phyloP scores from a whole-genome alignment of 2,113 vertebrate species.

The Tragulus kanchil region DNA sequence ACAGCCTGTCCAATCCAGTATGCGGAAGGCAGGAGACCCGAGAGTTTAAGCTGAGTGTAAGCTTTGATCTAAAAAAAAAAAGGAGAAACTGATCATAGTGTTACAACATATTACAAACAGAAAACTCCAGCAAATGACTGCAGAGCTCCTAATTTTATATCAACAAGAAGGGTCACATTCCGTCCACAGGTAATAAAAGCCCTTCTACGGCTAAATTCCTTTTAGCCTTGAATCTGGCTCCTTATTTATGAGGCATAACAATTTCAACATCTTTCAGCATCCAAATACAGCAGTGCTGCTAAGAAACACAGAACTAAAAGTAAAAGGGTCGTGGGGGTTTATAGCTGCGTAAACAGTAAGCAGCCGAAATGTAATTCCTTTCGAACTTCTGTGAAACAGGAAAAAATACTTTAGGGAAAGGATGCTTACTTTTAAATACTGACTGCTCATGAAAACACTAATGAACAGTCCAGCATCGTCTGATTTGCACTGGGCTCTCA shows the following conservation, averaged over 20 bases:
- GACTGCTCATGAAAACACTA: not conserved
- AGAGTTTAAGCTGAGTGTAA: conserved; percentile 95
- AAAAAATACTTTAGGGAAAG: not conserved
- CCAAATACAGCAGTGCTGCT: not conserved
- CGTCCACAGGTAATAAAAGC: not conserved
- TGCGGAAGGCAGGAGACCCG: conserved; percentile 95
- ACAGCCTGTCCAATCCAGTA: conserved; percentile 97
- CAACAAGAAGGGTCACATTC: conserved; percentile 44
- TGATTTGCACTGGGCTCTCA: not conserved
- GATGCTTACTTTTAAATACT: not conserved
- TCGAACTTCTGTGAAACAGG: not conserved
- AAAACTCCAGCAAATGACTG: not conserved
- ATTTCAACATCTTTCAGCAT: conserved; percentile 47
- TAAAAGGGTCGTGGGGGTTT: not conserved
- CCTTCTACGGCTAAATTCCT: not conserved
- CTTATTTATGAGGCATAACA: conserved; percentile 14
- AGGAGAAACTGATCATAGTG: not conserved
- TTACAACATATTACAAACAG: conserved; percentile 36
- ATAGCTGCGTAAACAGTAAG: not conserved
- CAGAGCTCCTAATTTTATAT: conserved; percentile 21
- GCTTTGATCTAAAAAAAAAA: conserved; percentile 92
- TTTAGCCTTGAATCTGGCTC: not conserved
- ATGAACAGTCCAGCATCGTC: not conserved
- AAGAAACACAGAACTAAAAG: conserved; percentile 15
- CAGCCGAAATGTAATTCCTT: not conserved